Evolutionary conservation across 1,140 invertebrate genomes (phyloP), one percentile per base, ranked within the genome.

Genomic region (Plodia interpunctella): DNA sequence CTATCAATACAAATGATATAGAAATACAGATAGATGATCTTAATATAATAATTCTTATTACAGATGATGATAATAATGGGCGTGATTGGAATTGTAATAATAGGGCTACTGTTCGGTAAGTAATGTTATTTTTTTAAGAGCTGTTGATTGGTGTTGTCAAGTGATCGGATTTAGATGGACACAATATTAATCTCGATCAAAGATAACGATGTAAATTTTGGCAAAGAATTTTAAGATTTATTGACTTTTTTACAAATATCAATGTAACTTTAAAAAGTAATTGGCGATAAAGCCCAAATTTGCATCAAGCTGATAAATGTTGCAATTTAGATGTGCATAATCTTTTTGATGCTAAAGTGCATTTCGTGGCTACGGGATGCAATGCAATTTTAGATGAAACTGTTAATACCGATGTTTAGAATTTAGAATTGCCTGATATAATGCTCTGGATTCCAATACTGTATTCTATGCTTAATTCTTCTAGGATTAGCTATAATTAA

Each of bases 41-140:
- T 15, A 44, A 44, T 44, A 1, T 15, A 44, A 44, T 15, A n/a
- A 44, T 44, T 15, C 13, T 15, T 3, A 66, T 77, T 90, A 76
- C 88, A 97, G 96, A 97, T 97, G 96, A 97, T 97, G 95, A 95
- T 97, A 81, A 97, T 97, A 73, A 96, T 97, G 93, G 96, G 96
- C 58, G 94, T 96, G 49, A 97, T 97, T 88, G 95, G 94, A 72
- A 91, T 96, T 70, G 94, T 97, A 70, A 93, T 97, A 90, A 91
- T 97, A 82, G 95, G 94, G 79, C 95, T 97, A 73, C 94, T 97
- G 87, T 94, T 96, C 90, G 94, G 96, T 97, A 94, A 97, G 96
- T 94, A 5, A 59, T 50, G 60, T 55, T 25, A 13, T 35, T 57
- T 51, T 62, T 9, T 60, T 49, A 17, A 18, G 32, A 55, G 53